These are phyloP conservation scores for Crocodylus rhombifer DNA, from an alignment of 2,797 vertebrate genomes.

Conservation along the genomic window DNA sequence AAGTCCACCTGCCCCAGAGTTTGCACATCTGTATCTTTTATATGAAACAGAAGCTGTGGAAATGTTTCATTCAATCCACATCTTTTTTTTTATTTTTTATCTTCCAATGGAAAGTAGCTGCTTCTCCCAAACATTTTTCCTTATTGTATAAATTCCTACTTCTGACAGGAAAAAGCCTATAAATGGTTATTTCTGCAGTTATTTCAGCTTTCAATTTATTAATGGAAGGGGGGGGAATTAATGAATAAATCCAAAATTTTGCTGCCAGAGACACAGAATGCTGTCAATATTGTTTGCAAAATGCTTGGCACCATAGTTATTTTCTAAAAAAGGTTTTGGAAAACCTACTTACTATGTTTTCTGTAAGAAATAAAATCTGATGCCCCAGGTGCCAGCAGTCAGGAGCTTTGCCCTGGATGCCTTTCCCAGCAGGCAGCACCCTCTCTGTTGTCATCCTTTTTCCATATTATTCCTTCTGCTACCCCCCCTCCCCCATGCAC, in stretches of 20 bases:
- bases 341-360: not conserved
- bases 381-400: not conserved
- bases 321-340: not conserved
- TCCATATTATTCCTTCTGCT: not conserved
- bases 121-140: no score
- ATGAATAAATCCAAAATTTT: not conserved
- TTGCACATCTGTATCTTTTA: not conserved
- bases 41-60: not conserved
- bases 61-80: not conserved
- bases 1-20: not conserved
- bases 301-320: not conserved
- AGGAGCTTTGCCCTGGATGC: rapidly evolving
- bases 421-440: not conserved
- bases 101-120: no score
- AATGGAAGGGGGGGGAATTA: not conserved
- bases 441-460: not conserved
- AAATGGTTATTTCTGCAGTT: not conserved
- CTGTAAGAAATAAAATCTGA: not conserved
- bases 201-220: not conserved
- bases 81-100: no score
- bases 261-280: no score
- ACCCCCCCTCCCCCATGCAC: not conserved
- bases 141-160: no score
- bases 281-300: not conserved
- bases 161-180: not conserved